Evolutionary conservation across 1,140 invertebrate species (phyloP), one percentile per base, ranked within the genome.

Genomic region (Apis laboriosa): DNA sequence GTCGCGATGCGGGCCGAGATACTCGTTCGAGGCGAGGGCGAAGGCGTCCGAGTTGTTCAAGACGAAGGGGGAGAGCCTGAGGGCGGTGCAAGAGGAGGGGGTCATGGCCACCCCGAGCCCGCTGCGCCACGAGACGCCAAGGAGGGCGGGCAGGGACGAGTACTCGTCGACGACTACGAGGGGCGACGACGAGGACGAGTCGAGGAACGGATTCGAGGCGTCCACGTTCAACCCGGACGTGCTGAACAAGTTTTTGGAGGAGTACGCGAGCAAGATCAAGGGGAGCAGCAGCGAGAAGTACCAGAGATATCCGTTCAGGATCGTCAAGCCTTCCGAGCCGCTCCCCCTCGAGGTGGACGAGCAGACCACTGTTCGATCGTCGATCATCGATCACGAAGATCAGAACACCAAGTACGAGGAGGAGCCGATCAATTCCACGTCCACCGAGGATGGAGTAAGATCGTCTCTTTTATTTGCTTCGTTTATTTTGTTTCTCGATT

Each of bases 181-280:
- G 21, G 43, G n/a, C n/a, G 80, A 28, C n/a, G 80, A 28, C 17
- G 80, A 89, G 66, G 82, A 86, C 9, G 83, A 85, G 49, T 82
- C 88, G 24, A 85, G 83, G 73, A 90, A 92, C 78, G 88, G 86
- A 21, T 93, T 92, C 34, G 93, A 93, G 78, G 84, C 90, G n/a
- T 93, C 93, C 24, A 94, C 93, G 4, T 94, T 94, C 73, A 93
- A 94, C 89, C 93, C 94, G 0, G 94, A 95, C 49, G 94, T 95
- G 43, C 86, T 96, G 51, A 95, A 96, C 76, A 95, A 95, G 84
- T 95, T 95, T 84, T 92, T 96, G 58, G 93, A 95, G 78, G 93
- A 95, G 43, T 95, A 96, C 85, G 93, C 94, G 1, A 95, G 94
- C n/a, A 96, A 95, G 90, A 92, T 96, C 5, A 93, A 92, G 83